A percentile compares a stretch with the other conserved stretches of the same genome.
phyloP scores from a whole-genome alignment of 2,113 vertebrate species.

The Rafetus swinhoei region DNA sequence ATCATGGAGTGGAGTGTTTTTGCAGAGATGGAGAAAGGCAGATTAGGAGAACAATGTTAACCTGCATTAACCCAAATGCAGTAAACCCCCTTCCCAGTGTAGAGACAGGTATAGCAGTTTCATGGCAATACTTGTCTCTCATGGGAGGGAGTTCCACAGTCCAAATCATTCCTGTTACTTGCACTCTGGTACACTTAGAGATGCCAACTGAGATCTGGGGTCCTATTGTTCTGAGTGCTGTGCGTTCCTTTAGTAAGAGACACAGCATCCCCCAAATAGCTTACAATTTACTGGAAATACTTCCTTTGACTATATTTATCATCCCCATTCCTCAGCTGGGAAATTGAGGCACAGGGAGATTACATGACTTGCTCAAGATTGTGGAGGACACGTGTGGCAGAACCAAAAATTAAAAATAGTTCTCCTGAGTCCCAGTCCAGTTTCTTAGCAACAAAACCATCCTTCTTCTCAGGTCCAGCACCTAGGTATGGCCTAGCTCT shows the following conservation, averaged over 20 bases:
- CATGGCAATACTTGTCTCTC: background rate
- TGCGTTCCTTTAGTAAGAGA: background rate
- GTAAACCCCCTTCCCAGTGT: background rate
- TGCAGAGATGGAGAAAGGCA: background rate
- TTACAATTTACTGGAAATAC: background rate
- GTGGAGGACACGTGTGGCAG: too few species aligned
- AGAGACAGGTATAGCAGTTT: background rate
- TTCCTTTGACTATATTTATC: background rate
- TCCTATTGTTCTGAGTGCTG: background rate
- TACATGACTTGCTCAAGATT: too few species aligned
- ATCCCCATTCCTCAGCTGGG: background rate
- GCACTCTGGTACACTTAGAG: background rate
- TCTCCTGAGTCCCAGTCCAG: background rate
- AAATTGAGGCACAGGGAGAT: too few species aligned
- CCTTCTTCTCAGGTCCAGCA: background rate
- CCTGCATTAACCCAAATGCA: background rate
- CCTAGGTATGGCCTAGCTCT: background rate
- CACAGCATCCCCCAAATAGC: background rate
- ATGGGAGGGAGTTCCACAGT: background rate
- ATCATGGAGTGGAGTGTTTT: background rate
- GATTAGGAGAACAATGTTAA: background rate
- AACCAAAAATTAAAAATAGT: too few species aligned
- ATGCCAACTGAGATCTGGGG: background rate
- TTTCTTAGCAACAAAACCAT: background rate
- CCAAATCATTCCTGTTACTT: background rate